phyloP scores from a whole-genome alignment of 1,140 invertebrate species.

The Macrobrachium rosenbergii region DNA sequence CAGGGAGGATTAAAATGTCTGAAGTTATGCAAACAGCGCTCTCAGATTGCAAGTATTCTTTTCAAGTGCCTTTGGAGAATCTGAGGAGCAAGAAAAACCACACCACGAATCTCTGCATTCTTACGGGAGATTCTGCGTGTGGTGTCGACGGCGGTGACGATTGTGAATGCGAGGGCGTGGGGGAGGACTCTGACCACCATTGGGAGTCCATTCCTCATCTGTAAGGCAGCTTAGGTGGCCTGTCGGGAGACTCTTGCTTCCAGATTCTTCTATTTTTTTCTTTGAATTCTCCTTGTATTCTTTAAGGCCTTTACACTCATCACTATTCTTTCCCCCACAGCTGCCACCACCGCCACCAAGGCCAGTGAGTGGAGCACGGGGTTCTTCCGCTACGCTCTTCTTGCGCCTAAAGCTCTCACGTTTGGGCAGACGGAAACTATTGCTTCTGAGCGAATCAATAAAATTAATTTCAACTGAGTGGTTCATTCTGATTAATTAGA shows the following conservation, averaged over 20 bases:
- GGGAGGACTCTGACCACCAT: slow-evolving; percentile 11
- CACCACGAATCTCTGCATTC: slow-evolving; percentile 24
- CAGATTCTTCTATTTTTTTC: slow-evolving; percentile 18
- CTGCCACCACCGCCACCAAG: slow-evolving; percentile 25
- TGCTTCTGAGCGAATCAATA: slow-evolving; percentile 50
- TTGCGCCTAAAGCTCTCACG: slow-evolving; percentile 42
- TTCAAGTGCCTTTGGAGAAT: not conserved
- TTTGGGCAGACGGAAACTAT: slow-evolving; percentile 51
- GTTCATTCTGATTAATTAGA: too few relatives aligned
- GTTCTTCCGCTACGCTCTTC: slow-evolving; percentile 33
- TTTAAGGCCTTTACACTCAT: not conserved
- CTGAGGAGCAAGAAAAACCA: slow-evolving; percentile 5
- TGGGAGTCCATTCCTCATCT: slow-evolving; percentile 42
- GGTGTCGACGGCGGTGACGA: slow-evolving; percentile 57
- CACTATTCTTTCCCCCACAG: too few relatives aligned
- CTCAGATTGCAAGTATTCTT: not conserved
- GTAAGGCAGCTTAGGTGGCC: slow-evolving; percentile 46
- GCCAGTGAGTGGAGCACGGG: slow-evolving; percentile 14
- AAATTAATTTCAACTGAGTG: not conserved
- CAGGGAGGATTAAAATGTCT: too few relatives aligned
- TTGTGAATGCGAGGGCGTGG: slow-evolving; percentile 27
- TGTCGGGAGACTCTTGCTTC: slow-evolving; percentile 57
- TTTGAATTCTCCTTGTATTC: slow-evolving; percentile 13
- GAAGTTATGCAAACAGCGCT: too few relatives aligned
- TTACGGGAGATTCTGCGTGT: slow-evolving; percentile 50